phyloP scores from a whole-genome alignment of 2,113 vertebrate genomes.

The Oreocharis arfaki region DNA sequence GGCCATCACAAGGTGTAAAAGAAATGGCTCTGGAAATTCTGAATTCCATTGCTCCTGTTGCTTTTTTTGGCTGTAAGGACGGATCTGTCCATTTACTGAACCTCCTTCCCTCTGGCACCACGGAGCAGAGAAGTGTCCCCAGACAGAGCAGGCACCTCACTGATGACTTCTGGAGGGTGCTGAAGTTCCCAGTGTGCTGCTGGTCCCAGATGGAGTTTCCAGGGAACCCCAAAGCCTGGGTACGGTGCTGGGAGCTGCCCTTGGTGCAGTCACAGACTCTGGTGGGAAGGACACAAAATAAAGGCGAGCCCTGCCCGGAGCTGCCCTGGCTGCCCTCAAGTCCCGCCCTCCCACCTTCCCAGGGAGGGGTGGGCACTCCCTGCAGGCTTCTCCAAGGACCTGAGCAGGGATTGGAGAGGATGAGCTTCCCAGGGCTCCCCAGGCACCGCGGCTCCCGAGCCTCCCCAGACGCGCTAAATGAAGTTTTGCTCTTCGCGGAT shows the following conservation, averaged over 20 bases:
- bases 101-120: fast-evolving
- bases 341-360: no score
- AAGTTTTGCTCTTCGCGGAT: background rate
- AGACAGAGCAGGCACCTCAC: fast-evolving
- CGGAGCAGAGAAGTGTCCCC: background rate
- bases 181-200: fast-evolving
- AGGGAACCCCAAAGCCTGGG: background rate
- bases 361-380: fast-evolving
- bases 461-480: background rate
- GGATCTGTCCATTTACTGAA: fast-evolving
- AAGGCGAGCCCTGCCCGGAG: fast-evolving
- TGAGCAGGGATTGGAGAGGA: background rate
- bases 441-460: background rate
- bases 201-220: background rate
- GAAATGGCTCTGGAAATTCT: background rate
- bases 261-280: fast-evolving
- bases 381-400: fast-evolving
- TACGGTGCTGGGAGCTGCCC: background rate
- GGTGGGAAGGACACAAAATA: fast-evolving
- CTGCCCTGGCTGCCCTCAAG: no score
- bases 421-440: background rate
- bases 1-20: background rate
- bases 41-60: background rate
- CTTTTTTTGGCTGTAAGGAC: no score
- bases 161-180: background rate